phyloP scores from a whole-genome alignment of 37 sponge, comb jelly and placozoan genomes.

The Spongilla lacustris region DNA sequence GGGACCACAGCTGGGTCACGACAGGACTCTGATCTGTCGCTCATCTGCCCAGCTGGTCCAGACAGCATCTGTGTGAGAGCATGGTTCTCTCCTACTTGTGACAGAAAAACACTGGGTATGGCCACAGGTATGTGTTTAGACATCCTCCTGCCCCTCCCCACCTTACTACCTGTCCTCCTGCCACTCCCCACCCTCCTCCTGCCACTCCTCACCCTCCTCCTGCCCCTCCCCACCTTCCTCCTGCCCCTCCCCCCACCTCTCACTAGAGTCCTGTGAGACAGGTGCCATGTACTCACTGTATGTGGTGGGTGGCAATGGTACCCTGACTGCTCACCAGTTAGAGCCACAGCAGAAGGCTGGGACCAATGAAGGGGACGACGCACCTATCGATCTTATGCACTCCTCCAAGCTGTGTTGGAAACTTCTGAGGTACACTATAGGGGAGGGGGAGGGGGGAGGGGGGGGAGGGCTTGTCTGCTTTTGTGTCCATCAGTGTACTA shows the following conservation, averaged over 20 bases:
- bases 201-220: not conserved
- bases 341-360: constrained; percentile 32
- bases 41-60: constrained; percentile 28
- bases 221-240: not conserved
- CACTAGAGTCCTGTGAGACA: constrained; percentile 17
- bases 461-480: too few species aligned
- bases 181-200: not conserved
- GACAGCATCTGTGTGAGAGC: constrained; percentile 48
- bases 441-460: too few species aligned
- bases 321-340: constrained; percentile 46
- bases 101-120: not conserved
- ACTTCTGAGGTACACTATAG: constrained; percentile 72
- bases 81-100: not conserved
- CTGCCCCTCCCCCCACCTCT: not conserved
- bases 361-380: constrained; percentile 72
- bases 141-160: not conserved
- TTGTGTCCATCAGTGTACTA: too few species aligned
- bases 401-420: constrained; percentile 73
- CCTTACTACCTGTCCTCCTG: not conserved
- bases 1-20: too few species aligned
- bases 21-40: not conserved
- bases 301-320: constrained; percentile 66
- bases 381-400: constrained; percentile 63
- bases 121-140: too few species aligned
- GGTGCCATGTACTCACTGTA: constrained; percentile 52